These are phyloP conservation scores for Valencia hispanica DNA, from an alignment of 2,797 vertebrate species.

Conservation along the genomic window DNA sequence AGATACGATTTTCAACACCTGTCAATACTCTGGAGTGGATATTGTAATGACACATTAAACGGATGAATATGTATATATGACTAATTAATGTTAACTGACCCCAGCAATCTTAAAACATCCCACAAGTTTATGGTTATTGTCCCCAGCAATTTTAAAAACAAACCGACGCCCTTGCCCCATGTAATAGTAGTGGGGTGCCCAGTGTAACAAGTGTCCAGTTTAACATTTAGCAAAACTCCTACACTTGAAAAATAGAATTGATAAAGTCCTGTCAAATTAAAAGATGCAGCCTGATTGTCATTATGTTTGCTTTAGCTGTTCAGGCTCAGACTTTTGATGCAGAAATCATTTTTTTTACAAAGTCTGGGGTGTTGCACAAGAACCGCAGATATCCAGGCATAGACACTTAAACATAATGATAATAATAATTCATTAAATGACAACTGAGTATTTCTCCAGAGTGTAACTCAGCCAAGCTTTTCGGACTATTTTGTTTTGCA, in stretches of 20 bases:
- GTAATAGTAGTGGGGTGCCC: not conserved
- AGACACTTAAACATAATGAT: not conserved
- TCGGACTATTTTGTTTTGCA: not conserved
- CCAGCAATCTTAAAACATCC: too few relatives aligned
- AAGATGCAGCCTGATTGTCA: not conserved
- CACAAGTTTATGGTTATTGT: too few relatives aligned
- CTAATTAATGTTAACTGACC: too few relatives aligned
- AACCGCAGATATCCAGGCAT: not conserved
- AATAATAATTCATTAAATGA: not conserved
- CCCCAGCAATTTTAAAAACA: too few relatives aligned
- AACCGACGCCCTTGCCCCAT: too few relatives aligned
- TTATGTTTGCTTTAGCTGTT: slow-evolving; percentile 15
- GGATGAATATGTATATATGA: too few relatives aligned
- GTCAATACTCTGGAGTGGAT: too few relatives aligned
- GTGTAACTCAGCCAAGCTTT: not conserved
- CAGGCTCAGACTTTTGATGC: not conserved
- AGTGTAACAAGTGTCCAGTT: not conserved
- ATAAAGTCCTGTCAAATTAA: not conserved
- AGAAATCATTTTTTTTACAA: not conserved
- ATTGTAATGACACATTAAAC: too few relatives aligned
- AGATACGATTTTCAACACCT: too few relatives aligned
- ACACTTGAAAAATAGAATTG: not conserved
- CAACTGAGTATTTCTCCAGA: not conserved
- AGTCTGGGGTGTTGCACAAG: not conserved
- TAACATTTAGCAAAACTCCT: not conserved